phyloP scores from a whole-genome alignment of 2,797 vertebrate genomes.

The Chaetophractus vellerosus region DNA sequence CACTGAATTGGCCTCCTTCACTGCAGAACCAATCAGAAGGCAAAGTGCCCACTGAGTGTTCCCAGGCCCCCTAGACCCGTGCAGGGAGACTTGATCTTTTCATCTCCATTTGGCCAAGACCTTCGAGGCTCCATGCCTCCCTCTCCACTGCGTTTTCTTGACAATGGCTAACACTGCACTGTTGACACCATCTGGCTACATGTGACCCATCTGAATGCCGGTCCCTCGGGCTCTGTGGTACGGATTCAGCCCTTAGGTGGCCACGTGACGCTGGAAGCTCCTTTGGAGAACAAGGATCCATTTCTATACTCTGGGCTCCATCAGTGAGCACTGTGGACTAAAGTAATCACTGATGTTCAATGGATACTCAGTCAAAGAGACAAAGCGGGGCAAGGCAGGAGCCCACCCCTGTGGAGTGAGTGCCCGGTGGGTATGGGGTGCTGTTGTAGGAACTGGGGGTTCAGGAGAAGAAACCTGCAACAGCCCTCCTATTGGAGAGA shows the following conservation, averaged over 20 bases:
- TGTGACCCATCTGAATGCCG: background rate
- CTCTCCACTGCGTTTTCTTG: too few relatives aligned
- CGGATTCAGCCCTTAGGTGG: background rate
- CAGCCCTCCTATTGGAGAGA: background rate
- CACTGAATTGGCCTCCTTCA: background rate
- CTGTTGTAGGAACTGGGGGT: background rate
- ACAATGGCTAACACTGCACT: rapidly evolving
- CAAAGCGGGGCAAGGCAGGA: rapidly evolving
- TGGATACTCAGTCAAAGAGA: background rate
- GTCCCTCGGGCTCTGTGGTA: background rate
- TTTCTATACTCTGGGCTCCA: background rate
- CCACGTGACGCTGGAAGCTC: background rate
- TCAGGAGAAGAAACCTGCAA: background rate
- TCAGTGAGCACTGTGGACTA: background rate
- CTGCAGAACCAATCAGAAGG: background rate
- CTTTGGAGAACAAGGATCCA: background rate
- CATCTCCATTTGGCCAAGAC: background rate
- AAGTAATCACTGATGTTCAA: background rate
- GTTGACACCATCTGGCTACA: background rate
- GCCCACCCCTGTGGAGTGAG: background rate
- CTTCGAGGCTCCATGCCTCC: background rate
- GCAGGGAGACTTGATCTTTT: background rate
- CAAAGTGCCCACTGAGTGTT: background rate
- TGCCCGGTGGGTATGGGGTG: background rate
- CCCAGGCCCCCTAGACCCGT: rapidly evolving